Base-by-base conservation (phyloP, 2,888 invertebrate genomes). In the Macroteleia sp. region DNA sequence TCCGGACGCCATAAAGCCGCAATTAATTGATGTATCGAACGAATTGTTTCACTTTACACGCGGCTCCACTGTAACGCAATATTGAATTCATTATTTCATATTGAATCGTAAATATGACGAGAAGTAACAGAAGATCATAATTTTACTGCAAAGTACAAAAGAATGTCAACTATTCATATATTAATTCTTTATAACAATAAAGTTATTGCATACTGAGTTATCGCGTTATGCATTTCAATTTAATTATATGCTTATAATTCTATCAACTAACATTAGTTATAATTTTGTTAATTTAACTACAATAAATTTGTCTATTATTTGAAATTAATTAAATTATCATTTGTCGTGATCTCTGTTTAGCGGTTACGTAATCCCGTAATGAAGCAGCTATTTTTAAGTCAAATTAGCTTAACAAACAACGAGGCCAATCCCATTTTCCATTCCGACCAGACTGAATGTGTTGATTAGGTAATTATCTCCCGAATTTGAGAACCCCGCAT, bases 1-100 rank as follows among this genome's bases (percentile, higher is more conserved):
- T 30, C 44, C 3, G 12, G 14, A 44, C 12, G 36, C 17, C 44
- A 61, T 28, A 12, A 50, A 66, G 34, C 42, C 67, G 39, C 42
- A 50, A 69, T 46, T 62, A 75, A 75, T 67, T 75, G 44, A 52
- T 62, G 39, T 56, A 52, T 52, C 34, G 44, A 22, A 46, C 36
- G 54, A 36, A 42, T 59, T 67, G 36, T 61, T 56, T 41, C 46
- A 30, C 67, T 48, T 67, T 56, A 61, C 52, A 28, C 34, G 16
- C 12, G 16, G 16, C 12, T 8, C 25, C 25, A 8, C 9, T 54
- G 28, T 50, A 64, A 64, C 59, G 28, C 28, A 50, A 52, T 52
- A 30, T 2, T 22, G 44, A 42, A 66, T 59, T 41, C 56, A 59
- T 44, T 59, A 74, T 42, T 48, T 59, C 10, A 20, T 14, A 25